These are phyloP conservation scores for Sitta europaea DNA, from an alignment of 2,113 vertebrate species.

Conservation along the genomic window DNA sequence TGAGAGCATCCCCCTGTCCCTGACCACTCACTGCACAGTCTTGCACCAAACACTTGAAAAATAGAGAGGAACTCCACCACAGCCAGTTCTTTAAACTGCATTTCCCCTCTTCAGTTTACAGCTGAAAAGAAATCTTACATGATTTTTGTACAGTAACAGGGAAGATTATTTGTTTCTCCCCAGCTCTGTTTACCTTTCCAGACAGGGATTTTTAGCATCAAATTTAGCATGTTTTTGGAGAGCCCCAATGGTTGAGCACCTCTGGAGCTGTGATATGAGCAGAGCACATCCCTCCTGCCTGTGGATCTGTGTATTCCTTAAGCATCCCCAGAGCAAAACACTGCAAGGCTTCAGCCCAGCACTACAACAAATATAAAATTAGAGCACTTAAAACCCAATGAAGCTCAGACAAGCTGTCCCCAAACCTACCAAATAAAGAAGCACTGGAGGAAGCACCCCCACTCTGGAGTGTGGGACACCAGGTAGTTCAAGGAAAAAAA, in stretches of 20 bases:
- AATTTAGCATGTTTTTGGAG: neutral
- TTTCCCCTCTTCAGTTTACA: neutral
- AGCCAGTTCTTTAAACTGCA: neutral
- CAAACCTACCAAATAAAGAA: neutral
- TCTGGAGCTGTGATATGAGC: neutral
- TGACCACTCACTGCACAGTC: accelerated
- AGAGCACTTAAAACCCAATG: neutral
- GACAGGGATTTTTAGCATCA: neutral
- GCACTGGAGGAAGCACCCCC: neutral
- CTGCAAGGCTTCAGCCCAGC: neutral
- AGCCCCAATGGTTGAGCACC: neutral
- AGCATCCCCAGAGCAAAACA: neutral
- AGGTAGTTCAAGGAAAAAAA: neutral
- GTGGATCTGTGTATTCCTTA: neutral
- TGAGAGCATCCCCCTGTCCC: neutral
- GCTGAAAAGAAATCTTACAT: accelerated
- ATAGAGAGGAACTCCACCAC: neutral
- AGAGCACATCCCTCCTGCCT: neutral
- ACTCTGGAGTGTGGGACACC: neutral
- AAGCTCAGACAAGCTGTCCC: neutral
- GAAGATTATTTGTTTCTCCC: neutral
- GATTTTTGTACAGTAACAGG: neutral
- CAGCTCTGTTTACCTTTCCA: neutral
- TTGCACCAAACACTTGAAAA: neutral
- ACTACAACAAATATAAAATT: neutral